Evolutionary conservation across 1,140 invertebrate genomes (phyloP).

Genomic region (Triops cancriformis): DNA sequence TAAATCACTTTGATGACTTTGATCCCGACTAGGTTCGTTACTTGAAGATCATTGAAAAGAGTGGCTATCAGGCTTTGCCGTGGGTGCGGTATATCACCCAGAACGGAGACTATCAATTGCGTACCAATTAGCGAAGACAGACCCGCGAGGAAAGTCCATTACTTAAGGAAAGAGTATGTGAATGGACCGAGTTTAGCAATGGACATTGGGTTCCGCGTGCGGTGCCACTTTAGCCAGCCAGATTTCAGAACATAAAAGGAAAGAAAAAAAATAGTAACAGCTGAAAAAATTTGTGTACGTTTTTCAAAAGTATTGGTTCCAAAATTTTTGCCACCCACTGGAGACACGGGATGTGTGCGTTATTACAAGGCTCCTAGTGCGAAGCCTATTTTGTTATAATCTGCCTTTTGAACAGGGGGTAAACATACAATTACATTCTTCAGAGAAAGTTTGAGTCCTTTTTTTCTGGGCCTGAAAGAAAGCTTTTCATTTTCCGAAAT

Average conservation of each 20-base stretch:
- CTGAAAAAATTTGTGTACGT: not conserved
- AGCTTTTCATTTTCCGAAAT: too few relatives aligned
- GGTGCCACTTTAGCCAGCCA: conserved; percentile 8
- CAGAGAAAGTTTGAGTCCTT: not conserved
- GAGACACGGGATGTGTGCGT: not conserved
- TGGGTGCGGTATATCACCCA: conserved; percentile 99
- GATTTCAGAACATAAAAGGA: not conserved
- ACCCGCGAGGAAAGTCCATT: conserved; percentile 15
- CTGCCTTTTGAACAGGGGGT: conserved; percentile 8
- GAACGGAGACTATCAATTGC: conserved; percentile 97
- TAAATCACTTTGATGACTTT: conserved; percentile 18
- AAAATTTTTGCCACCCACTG: not conserved
- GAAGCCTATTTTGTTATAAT: conserved; percentile 14
- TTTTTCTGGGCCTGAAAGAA: not conserved
- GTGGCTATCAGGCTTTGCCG: conserved; percentile 96
- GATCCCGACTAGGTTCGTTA: conserved; percentile 63
- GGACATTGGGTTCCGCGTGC: not conserved
- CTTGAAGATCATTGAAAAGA: conserved; percentile 99
- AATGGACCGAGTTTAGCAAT: not conserved
- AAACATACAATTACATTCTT: conserved; percentile 4
- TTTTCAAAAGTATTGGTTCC: not conserved
- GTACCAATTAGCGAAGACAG: conserved; percentile 63
- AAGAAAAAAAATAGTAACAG: not conserved
- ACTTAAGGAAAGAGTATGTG: not conserved
- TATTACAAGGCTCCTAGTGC: conserved; percentile 3